These are phyloP conservation scores for Mus spicilegus DNA, from an alignment of 2,113 vertebrate genomes.

Conservation along the genomic window DNA sequence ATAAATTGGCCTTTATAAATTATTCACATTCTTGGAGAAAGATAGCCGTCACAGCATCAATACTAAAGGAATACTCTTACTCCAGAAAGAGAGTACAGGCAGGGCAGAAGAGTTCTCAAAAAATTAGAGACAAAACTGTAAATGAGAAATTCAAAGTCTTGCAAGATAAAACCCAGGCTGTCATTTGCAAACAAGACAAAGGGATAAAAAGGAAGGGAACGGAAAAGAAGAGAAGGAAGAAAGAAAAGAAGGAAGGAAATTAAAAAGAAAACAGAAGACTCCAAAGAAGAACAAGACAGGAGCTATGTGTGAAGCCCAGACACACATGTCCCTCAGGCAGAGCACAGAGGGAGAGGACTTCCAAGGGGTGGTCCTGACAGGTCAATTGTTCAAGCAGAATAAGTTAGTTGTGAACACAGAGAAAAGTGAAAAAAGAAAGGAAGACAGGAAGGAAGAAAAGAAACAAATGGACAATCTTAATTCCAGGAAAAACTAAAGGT, in stretches of 20 bases:
- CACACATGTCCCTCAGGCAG: neutral
- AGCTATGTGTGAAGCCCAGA: neutral
- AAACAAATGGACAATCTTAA: neutral
- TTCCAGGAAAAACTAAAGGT: neutral
- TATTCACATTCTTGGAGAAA: neutral
- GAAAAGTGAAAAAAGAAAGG: too few species aligned
- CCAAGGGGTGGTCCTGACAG: neutral
- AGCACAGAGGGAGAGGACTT: neutral
- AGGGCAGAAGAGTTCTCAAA: neutral
- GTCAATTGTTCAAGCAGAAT: neutral
- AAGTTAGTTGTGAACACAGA: neutral
- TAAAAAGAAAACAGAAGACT: neutral
- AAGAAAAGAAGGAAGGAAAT: neutral
- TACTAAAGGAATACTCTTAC: neutral
- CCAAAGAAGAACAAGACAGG: neutral
- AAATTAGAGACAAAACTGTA: neutral
- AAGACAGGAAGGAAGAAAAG: neutral
- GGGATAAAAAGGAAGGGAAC: neutral
- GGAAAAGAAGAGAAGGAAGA: rapidly evolving
- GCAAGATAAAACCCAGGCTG: neutral
- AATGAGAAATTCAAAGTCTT: neutral
- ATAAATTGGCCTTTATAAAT: neutral
- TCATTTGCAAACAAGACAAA: neutral
- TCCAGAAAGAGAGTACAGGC: neutral
- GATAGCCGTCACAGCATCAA: neutral